Percentiles rank a stretch among this genome's conserved stretches.
Conservation (phyloP, 2,113 vertebrate genomes). For the Oriolus oriolus region DNA sequence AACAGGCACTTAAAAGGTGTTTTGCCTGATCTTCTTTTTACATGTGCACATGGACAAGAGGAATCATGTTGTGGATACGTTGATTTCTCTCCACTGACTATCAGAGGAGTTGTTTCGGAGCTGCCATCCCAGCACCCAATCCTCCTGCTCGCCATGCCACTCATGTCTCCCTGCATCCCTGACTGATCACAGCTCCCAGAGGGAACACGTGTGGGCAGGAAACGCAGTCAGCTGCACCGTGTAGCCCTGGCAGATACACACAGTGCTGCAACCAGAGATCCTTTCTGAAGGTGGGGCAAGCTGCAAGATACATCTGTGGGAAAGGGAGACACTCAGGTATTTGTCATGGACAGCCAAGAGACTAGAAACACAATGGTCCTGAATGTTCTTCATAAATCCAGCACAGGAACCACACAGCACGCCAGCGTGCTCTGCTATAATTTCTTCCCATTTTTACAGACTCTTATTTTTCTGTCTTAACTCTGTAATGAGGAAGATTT, state of each 20-base stretch:
- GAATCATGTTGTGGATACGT: background rate
- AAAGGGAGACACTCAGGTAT: background rate
- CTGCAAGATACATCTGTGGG: background rate
- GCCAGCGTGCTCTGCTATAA: background rate
- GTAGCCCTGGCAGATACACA: background rate
- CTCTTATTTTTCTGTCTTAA: background rate
- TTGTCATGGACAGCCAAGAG: background rate
- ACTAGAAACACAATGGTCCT: background rate
- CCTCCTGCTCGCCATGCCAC: background rate
- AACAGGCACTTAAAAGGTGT: background rate
- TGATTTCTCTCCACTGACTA: background rate
- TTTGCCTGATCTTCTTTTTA: background rate
- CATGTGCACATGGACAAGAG: background rate
- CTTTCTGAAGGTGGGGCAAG: background rate
- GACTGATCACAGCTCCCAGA: background rate
- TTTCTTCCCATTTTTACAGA: background rate
- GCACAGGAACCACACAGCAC: background rate
- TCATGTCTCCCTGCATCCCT: background rate
- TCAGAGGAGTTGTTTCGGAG: background rate
- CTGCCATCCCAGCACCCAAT: background rate
- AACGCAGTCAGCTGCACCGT: background rate
- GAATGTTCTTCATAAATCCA: background rate
- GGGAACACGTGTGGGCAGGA: background rate
- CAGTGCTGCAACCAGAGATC: background rate
- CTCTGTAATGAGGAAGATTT: background rate